Evolutionary conservation across 2,113 vertebrate species (phyloP), one percentile per base, ranked within the genome.

Genomic region (Chionomys nivalis): DNA sequence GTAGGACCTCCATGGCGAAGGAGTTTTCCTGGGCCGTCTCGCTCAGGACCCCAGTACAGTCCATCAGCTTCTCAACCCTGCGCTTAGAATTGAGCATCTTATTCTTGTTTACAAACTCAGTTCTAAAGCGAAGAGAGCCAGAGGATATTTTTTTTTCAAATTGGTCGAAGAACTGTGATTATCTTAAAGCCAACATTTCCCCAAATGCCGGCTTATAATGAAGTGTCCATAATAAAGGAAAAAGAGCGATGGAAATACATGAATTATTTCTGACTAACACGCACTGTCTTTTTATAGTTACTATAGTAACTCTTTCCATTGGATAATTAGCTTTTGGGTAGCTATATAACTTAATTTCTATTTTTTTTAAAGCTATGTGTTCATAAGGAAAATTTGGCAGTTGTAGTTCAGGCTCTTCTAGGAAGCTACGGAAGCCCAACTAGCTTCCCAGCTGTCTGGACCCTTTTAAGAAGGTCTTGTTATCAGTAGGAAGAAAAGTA

Each of bases 241-340:
- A 73, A 31, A 89, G 70, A 47, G 49, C 61, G 39, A 61, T 5
- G 11, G 89, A 49, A 88, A 89, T 23, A 33, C 31, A 9, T 63
- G 68, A 49, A 63, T 96, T 87, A 92, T 97, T 95, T 93, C 91
- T 96, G 72, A 63, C 81, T 44, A 87, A 65, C 83, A n/a, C 24
- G 89, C 83, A n/a, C 24, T 89, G 75, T 68, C 93, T 93, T 96
- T 93, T 90, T 76, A 81, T 92, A 73, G 81, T 88, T 96, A 79
- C 68, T 81, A 44, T 87, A 49, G 19, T 82, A 89, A 75, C 89
- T 78, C 26, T 94, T 97, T 93, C 90, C 63, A 75, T 93, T 73
- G 89, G 61, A 94, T 92, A 90, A 94, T 66, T 31, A 68, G 76
- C 91, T 78, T 95, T 83, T 88, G 77, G 90, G 91, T 42, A 87